A percentile compares a stretch with the other conserved stretches of the same genome.
Evolutionary conservation across 2,797 vertebrate species (phyloP).

Genomic region (Lithobates sylvaticus): DNA sequence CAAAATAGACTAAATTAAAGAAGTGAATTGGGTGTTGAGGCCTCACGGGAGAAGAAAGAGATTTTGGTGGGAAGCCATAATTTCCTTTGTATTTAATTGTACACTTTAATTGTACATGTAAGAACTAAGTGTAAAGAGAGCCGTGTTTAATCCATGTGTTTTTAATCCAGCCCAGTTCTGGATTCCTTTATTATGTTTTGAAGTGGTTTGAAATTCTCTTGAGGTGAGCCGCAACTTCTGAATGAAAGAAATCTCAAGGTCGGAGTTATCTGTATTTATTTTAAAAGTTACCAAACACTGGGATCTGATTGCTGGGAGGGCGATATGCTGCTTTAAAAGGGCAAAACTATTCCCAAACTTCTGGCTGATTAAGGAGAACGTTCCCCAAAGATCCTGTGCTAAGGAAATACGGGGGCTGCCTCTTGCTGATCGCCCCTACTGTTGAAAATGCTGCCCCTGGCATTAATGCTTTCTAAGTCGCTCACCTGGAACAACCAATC

Average conservation of each 20-base stretch:
- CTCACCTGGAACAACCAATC: too few species aligned
- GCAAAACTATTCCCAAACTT: neutral
- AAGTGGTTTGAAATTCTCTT: constrained; percentile 1
- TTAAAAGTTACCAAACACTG: constrained; percentile 31
- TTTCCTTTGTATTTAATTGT: constrained; percentile 7
- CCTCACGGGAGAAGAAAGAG: neutral
- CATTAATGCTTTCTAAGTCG: too few species aligned
- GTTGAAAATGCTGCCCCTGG: too few species aligned
- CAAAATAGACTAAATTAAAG: neutral
- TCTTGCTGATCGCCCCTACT: too few species aligned
- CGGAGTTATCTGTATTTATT: constrained; percentile 39
- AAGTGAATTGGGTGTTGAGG: neutral
- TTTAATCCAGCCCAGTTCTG: neutral
- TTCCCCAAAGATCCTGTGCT: too few species aligned
- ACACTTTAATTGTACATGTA: constrained; percentile 12
- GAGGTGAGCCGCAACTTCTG: constrained; percentile 9
- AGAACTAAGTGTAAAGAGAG: neutral
- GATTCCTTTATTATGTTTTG: neutral
- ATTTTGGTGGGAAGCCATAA: neutral
- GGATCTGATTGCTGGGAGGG: constrained; percentile 20
- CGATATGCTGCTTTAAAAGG: neutral
- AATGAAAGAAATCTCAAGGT: constrained; percentile 35
- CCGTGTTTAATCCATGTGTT: neutral
- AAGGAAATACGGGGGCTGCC: too few species aligned
- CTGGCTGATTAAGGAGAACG: neutral